phyloP scores from a whole-genome alignment of 2,797 vertebrate genomes.

The Triplophysa bombifrons region DNA sequence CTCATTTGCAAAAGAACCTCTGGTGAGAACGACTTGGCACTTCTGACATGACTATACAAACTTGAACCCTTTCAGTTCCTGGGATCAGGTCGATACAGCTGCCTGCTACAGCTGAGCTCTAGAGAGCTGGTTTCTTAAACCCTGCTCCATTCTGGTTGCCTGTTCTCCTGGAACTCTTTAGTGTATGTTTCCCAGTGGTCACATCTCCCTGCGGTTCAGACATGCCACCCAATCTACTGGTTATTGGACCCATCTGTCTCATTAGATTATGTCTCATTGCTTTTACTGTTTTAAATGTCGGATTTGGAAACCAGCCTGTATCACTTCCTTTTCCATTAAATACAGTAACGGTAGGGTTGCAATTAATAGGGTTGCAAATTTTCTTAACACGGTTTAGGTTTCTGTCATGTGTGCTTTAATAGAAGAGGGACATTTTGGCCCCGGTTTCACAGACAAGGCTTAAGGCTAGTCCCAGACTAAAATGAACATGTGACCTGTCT shows the following conservation, averaged over 20 bases:
- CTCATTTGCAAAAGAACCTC: slow-evolving; percentile 35
- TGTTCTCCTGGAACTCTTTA: slow-evolving; percentile 18
- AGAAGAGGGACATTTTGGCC: not conserved
- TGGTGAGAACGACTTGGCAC: slow-evolving; percentile 65
- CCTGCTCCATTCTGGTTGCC: not conserved
- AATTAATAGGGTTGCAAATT: not conserved
- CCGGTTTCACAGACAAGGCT: too few relatives aligned
- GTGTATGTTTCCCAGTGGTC: not conserved
- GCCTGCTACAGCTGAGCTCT: slow-evolving; percentile 66
- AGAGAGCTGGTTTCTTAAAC: slow-evolving; percentile 9
- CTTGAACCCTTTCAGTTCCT: slow-evolving; percentile 67
- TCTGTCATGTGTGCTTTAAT: not conserved
- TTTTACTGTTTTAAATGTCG: slow-evolving; percentile 48
- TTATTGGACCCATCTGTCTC: slow-evolving; percentile 31
- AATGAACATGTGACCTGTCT: too few relatives aligned
- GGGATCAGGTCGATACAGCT: slow-evolving; percentile 67
- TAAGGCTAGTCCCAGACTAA: too few relatives aligned
- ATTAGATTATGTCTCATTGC: slow-evolving; percentile 34
- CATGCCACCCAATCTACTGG: slow-evolving; percentile 36
- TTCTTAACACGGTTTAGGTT: slow-evolving; percentile 1
- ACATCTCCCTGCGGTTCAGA: slow-evolving; percentile 21
- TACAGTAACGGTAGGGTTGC: not conserved
- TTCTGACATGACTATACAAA: slow-evolving; percentile 64
- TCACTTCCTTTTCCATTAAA: slow-evolving; percentile 48
- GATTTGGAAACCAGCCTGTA: slow-evolving; percentile 32